These are phyloP conservation scores for Silurus aristotelis DNA, from an alignment of 2,797 vertebrate genomes.

Conservation along the genomic window DNA sequence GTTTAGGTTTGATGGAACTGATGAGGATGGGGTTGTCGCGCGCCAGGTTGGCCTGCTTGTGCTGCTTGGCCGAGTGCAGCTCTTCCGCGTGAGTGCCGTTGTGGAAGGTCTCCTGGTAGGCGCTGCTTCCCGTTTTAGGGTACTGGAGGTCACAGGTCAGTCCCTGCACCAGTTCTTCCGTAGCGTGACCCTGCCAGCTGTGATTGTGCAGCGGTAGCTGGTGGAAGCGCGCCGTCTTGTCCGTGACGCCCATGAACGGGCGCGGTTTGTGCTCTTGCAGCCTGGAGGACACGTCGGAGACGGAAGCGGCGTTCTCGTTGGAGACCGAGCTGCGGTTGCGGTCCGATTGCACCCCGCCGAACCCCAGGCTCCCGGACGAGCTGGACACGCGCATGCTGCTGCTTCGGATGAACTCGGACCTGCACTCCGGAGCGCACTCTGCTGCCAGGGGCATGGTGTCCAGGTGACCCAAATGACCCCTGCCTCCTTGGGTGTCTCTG, in stretches of 20 bases:
- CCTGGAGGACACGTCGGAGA: conserved; percentile 62
- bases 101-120: conserved; percentile 74
- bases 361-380: conserved; percentile 81
- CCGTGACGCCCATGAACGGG: conserved; percentile 96
- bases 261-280: conserved; percentile 84
- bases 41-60: conserved; percentile 76
- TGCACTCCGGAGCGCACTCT: conserved; percentile 66
- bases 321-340: conserved; percentile 55
- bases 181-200: conserved; percentile 74
- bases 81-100: conserved; percentile 69
- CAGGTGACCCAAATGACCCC: conserved; percentile 64
- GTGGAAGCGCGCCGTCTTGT: conserved; percentile 90
- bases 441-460: conserved; percentile 62
- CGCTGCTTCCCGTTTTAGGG: conserved; percentile 64
- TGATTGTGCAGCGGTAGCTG: conserved; percentile 72
- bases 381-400: conserved; percentile 76
- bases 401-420: conserved; percentile 62
- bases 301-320: conserved; percentile 63
- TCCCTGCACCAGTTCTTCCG: conserved; percentile 66
- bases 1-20: conserved; percentile 89
- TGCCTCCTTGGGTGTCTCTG: conserved; percentile 31
- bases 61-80: conserved; percentile 47
- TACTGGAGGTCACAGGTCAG: conserved; percentile 77
- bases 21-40: conserved; percentile 82
- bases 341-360: conserved; percentile 82